Base-by-base conservation (phyloP, 2,888 invertebrate genomes). In the Amblyjoppa fuscipennis region DNA sequence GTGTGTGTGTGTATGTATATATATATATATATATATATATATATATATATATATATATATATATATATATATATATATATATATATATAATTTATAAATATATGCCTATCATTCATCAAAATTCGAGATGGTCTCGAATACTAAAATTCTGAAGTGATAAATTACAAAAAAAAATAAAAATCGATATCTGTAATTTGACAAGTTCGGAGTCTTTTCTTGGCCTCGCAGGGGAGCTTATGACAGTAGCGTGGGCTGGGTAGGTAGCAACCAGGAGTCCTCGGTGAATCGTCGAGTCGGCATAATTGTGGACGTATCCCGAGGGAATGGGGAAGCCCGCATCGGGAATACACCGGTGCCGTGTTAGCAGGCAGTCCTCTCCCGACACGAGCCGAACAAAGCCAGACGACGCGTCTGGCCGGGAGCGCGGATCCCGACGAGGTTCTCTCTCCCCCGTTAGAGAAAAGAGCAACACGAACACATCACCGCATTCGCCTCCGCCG, bases 341-440 rank as follows among this genome's bases (percentile, higher is more conserved):
- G 61, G 31, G 61, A 13, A 45, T 45, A 45, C 13, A 45, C 45
- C 45, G 45, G 45, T 45, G 11, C 45, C 13, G 13, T 34, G 61
- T 31, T 31, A 61, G 61, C 56, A 28, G 61, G 16, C 31, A 28
- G 61, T 31, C 31, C 74, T 75, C 74, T 75, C 80, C 66, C 80
- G 28, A 66, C 71, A 73, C 80, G 66, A 80, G 76, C 13, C 34
- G 80, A 84, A 84, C 80, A 80, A 80, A 80, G 84, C 80, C 84
- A 84, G 80, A 84, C 83, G 71, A 76, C 75, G 76, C 64, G 84
- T 76, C 84, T 76, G 80, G 76, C 66, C 59, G 49, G 61, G 77
- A 84, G 71, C 80, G 59, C 56, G 66, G 51, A 76, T 84, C 71
- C 16, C 77, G 66, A 77, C 64, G 79, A 49, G 70, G 56, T 84